phyloP scores from a whole-genome alignment of 2,113 vertebrate genomes.

The Corydoras sp. region DNA sequence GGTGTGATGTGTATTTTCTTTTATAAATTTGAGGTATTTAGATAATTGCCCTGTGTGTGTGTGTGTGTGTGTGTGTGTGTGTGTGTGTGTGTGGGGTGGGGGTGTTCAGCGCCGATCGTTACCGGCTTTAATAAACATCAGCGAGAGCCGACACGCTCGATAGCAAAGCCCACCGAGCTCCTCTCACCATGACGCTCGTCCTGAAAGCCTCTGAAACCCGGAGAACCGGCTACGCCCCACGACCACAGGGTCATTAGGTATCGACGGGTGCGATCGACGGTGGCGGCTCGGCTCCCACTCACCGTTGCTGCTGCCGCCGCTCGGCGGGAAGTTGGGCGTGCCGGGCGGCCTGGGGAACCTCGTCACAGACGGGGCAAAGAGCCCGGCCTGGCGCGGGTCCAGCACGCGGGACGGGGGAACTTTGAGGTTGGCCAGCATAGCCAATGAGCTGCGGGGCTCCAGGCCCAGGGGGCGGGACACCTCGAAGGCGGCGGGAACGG shows the following conservation, averaged over 20 bases:
- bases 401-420: conserved; percentile 47
- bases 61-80: too few species aligned
- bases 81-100: too few species aligned
- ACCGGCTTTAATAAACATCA: conserved; percentile 22
- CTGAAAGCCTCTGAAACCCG: too few species aligned
- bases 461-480: conserved; percentile 75
- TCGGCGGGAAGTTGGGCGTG: conserved; percentile 56
- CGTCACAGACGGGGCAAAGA: conserved; percentile 50
- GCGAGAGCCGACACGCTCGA: conserved; percentile 15
- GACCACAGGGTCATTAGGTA: neutral
- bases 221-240: too few species aligned
- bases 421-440: conserved; percentile 65
- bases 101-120: too few species aligned
- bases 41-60: too few species aligned
- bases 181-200: too few species aligned
- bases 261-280: neutral
- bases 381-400: conserved; percentile 63
- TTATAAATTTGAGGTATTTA: too few species aligned
- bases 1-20: too few species aligned
- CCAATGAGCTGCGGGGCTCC: conserved; percentile 57
- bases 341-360: conserved; percentile 61
- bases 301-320: conserved; percentile 63
- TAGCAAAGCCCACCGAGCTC: neutral
- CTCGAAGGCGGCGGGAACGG: conserved; percentile 79
- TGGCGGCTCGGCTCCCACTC: conserved; percentile 44